phyloP scores from a whole-genome alignment of 2,888 invertebrate species.

The Aphidoletes aphidimyza region DNA sequence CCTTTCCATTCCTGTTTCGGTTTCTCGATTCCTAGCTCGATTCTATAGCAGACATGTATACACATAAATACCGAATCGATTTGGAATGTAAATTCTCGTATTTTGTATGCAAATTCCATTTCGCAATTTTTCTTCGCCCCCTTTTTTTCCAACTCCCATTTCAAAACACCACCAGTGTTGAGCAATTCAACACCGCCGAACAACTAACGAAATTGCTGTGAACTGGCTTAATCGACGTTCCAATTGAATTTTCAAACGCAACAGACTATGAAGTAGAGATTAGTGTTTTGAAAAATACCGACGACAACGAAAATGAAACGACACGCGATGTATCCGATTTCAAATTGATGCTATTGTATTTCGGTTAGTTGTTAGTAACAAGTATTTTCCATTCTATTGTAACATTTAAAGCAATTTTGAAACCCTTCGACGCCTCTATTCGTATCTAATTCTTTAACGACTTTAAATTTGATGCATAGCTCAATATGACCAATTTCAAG shows the following conservation, averaged over 20 bases:
- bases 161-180: not conserved
- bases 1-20: not conserved
- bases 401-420: too few species aligned
- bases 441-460: too few species aligned
- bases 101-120: not conserved
- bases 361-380: too few species aligned
- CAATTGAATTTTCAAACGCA: not conserved
- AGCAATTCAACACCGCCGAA: not conserved
- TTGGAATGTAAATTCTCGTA: conserved; percentile 1
- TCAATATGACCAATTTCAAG: too few species aligned
- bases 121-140: not conserved
- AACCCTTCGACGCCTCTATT: too few species aligned
- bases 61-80: not conserved
- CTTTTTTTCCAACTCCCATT: not conserved
- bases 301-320: too few species aligned
- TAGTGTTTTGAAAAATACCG: not conserved
- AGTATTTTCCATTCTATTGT: too few species aligned
- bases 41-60: too few species aligned
- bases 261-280: conserved; percentile 5
- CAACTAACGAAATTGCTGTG: too few species aligned
- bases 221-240: too few species aligned
- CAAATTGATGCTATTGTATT: not conserved
- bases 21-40: too few species aligned
- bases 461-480: too few species aligned
- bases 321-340: not conserved